Evolutionary conservation across 2,113 vertebrate species (phyloP).

Genomic region (Triplophysa siluroides): DNA sequence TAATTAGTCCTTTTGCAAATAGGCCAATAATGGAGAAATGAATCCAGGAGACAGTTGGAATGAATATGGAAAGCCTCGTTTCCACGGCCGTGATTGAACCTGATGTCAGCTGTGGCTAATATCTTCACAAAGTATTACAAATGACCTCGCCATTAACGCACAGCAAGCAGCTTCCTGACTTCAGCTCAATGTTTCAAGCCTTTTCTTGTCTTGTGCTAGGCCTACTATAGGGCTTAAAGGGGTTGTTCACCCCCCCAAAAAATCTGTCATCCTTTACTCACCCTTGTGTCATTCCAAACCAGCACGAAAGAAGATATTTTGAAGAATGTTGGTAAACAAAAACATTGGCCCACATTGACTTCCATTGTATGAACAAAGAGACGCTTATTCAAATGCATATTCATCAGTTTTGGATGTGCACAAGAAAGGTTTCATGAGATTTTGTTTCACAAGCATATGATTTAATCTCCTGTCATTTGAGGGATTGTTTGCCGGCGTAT

Average conservation of each 20-base stretch:
- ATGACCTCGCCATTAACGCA: slow-evolving; percentile 40
- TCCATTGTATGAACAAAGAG: too few relatives aligned
- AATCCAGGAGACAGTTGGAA: slow-evolving; percentile 67
- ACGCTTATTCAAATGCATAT: background rate
- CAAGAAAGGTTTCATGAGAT: background rate
- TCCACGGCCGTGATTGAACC: slow-evolving; percentile 60
- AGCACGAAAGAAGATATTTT: too few relatives aligned
- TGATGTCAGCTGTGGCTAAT: slow-evolving; percentile 68
- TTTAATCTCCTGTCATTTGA: background rate
- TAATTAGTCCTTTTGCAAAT: slow-evolving; percentile 74
- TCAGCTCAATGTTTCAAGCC: too few relatives aligned
- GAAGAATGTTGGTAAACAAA: too few relatives aligned
- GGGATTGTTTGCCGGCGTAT: background rate
- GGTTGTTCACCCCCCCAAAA: too few relatives aligned
- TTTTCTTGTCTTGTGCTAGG: too few relatives aligned
- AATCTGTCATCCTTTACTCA: too few relatives aligned
- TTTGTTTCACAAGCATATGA: background rate
- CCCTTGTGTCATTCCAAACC: too few relatives aligned
- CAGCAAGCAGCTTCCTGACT: slow-evolving; percentile 12
- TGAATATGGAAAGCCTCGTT: slow-evolving; percentile 65
- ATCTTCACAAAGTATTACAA: slow-evolving; percentile 60
- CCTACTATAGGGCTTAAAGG: too few relatives aligned
- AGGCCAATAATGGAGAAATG: slow-evolving; percentile 70
- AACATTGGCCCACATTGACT: too few relatives aligned
- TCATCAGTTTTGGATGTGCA: background rate